phyloP scores from a whole-genome alignment of 2,797 vertebrate species.

The Rhodeus uyekii region DNA sequence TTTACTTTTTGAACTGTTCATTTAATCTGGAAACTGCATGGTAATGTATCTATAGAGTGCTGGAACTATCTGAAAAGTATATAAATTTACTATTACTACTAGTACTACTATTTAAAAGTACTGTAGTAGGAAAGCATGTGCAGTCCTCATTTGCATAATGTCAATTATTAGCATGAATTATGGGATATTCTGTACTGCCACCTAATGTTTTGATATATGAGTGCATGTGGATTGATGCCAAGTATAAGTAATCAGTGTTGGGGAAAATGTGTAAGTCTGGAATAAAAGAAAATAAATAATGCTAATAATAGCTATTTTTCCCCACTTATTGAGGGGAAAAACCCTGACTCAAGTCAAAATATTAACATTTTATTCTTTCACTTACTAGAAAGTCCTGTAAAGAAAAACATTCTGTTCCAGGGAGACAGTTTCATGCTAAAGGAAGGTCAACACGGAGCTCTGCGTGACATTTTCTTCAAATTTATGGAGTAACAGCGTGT shows the following conservation, averaged over 20 bases:
- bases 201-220: conserved; percentile 43
- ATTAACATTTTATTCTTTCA: conserved; percentile 23
- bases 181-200: conserved; percentile 39
- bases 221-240: conserved; percentile 20
- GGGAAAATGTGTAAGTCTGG: neutral
- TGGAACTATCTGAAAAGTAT: too few relatives aligned
- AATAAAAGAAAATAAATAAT: neutral
- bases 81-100: too few relatives aligned
- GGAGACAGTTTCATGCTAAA: conserved; percentile 24
- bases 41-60: too few relatives aligned
- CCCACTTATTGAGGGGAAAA: neutral
- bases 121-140: neutral
- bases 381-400: conserved; percentile 22
- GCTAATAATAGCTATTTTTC: conserved; percentile 28
- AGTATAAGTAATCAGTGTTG: conserved; percentile 8
- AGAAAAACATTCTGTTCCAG: conserved; percentile 14
- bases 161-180: conserved; percentile 11
- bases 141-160: conserved; percentile 32
- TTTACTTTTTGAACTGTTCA: neutral
- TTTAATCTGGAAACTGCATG: neutral
- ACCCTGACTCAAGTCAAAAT: conserved; percentile 9
- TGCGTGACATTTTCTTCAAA: conserved; percentile 40
- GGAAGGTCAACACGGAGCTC: conserved; percentile 41
- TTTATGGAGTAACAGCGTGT: conserved; percentile 39
- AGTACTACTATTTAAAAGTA: too few relatives aligned